phyloP scores from a whole-genome alignment of 2,888 invertebrate species.

The Eupeodes luniger region DNA sequence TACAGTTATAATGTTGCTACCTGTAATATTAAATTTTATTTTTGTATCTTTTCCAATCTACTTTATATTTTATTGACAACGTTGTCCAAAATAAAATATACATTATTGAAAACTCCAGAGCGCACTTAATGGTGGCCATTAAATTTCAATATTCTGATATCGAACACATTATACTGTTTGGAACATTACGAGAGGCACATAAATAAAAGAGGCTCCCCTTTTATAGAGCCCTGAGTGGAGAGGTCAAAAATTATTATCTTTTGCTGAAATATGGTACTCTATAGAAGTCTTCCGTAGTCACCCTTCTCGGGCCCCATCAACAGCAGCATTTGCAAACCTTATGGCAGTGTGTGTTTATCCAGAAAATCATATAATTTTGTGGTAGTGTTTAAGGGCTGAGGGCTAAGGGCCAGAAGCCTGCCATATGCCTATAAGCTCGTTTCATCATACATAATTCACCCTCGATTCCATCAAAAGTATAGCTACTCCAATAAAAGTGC shows the following conservation, averaged over 20 bases:
- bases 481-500: constrained; percentile 62
- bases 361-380: constrained; percentile 64
- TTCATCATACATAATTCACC: constrained; percentile 40
- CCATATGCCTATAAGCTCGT: background rate
- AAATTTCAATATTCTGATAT: constrained; percentile 49
- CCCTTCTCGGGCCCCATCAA: background rate
- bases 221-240: background rate
- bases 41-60: background rate
- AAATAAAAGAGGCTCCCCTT: constrained; percentile 10
- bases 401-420: constrained; percentile 14
- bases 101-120: constrained; percentile 22
- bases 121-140: constrained; percentile 35
- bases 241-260: constrained; percentile 49
- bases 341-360: constrained; percentile 48
- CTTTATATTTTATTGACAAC: constrained; percentile 25
- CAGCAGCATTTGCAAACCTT: background rate
- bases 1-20: too few relatives aligned
- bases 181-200: constrained; percentile 33
- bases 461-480: constrained; percentile 57
- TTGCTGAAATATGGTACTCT: constrained; percentile 24
- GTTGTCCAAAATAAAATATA: constrained; percentile 17
- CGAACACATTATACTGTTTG: constrained; percentile 33
- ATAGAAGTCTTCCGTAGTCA: constrained; percentile 22
- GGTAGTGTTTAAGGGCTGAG: background rate
- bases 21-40: background rate